phyloP scores from a whole-genome alignment of 2,888 invertebrate genomes.

The Mesorhabditis belari region DNA sequence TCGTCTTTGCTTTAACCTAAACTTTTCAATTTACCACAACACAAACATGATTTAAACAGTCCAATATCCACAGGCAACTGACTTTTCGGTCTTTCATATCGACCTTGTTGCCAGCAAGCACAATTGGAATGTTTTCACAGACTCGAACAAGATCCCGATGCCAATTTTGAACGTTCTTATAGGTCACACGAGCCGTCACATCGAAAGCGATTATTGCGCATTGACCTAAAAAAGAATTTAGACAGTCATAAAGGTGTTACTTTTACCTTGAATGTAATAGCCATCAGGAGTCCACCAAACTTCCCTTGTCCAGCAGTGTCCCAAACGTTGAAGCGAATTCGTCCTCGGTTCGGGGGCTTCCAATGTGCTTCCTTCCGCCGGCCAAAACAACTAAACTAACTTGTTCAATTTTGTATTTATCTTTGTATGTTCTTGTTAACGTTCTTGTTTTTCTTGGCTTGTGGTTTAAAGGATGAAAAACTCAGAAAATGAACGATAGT shows the following conservation, averaged over 20 bases:
- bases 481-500: too few relatives aligned
- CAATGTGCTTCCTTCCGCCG: too few relatives aligned
- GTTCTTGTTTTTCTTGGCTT: too few relatives aligned
- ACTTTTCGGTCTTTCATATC: conserved; percentile 99
- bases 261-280: too few relatives aligned
- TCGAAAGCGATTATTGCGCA: conserved; percentile 98
- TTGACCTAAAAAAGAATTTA: conserved; percentile 59
- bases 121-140: conserved; percentile 99
- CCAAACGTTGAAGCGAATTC: conserved; percentile 98
- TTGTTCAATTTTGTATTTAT: too few relatives aligned
- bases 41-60: too few relatives aligned
- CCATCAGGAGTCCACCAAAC: conserved; percentile 92
- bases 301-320: conserved; percentile 83
- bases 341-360: conserved; percentile 95
- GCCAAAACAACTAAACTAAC: too few relatives aligned
- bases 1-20: conserved; percentile 98
- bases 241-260: too few relatives aligned
- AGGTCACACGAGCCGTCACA: conserved; percentile 96
- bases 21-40: too few relatives aligned
- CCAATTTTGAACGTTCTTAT: conserved; percentile 99
- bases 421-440: too few relatives aligned
- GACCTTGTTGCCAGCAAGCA: conserved; percentile 98
- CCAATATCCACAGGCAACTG: too few relatives aligned
- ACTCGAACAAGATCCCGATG: conserved; percentile 95
- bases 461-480: too few relatives aligned